Percentiles rank a stretch among this genome's conserved stretches.
phyloP scores from a whole-genome alignment of 2,797 vertebrate genomes.

The Sebastolobus altivelis region DNA sequence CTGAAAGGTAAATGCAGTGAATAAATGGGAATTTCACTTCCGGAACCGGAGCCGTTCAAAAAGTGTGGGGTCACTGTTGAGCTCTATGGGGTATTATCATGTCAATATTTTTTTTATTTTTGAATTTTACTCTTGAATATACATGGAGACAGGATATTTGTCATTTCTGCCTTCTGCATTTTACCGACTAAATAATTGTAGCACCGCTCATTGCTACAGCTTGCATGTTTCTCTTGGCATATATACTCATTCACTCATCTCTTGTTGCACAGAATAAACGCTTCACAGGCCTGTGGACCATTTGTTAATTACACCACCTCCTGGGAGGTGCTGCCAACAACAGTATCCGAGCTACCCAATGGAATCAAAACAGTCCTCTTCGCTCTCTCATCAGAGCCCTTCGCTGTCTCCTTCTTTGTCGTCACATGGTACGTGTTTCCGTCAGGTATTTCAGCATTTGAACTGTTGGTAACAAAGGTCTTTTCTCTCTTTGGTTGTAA shows the following conservation, averaged over 20 bases:
- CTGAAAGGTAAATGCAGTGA: too few relatives aligned
- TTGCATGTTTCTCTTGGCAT: not conserved
- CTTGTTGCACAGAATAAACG: slow-evolving; percentile 84
- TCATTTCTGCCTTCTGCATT: not conserved
- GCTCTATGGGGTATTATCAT: not conserved
- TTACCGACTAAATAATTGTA: not conserved
- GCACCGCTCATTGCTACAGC: not conserved
- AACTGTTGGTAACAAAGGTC: not conserved
- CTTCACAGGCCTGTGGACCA: slow-evolving; percentile 92
- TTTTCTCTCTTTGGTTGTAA: not conserved
- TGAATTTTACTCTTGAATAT: not conserved
- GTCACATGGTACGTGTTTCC: slow-evolving; percentile 87
- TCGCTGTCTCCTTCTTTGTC: slow-evolving; percentile 93
- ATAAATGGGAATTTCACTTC: too few relatives aligned
- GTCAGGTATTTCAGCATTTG: not conserved
- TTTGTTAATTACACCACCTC: slow-evolving; percentile 90
- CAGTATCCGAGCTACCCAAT: slow-evolving; percentile 80
- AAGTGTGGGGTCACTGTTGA: not conserved
- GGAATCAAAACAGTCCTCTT: slow-evolving; percentile 75
- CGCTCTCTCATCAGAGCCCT: slow-evolving; percentile 90
- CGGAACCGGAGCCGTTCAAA: too few relatives aligned
- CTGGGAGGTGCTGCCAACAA: slow-evolving; percentile 88
- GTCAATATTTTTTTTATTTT: not conserved
- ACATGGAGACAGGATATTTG: not conserved
- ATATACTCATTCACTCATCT: not conserved